These are phyloP conservation scores for Pachypsylla venusta DNA, from an alignment of 1,140 invertebrate genomes.

Conservation along the genomic window DNA sequence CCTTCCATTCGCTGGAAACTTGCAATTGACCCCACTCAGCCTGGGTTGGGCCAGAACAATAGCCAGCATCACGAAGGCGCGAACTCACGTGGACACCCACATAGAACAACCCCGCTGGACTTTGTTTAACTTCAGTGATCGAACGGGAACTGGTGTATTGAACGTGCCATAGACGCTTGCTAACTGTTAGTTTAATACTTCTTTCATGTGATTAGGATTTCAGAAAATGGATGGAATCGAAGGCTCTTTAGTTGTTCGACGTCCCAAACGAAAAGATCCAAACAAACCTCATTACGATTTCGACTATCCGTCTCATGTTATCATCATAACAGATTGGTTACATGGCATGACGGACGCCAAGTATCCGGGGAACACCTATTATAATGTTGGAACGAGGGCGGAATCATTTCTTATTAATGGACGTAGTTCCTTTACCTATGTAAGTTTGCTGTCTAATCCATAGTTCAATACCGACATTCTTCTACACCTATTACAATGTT, in stretches of 20 bases:
- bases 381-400: constrained; percentile 29
- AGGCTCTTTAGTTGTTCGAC: constrained; percentile 35
- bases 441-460: background rate
- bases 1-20: no score
- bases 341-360: constrained; percentile 25
- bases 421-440: constrained; percentile 23
- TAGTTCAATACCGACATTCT: no score
- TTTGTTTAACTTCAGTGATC: no score
- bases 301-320: constrained; percentile 36
- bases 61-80: no score
- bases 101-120: no score
- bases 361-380: constrained; percentile 13
- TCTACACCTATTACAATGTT: background rate
- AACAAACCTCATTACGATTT: constrained; percentile 32
- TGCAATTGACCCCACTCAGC: no score
- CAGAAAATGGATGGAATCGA: constrained; percentile 38
- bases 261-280: constrained; percentile 27
- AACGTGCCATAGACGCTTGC: no score
- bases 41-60: no score
- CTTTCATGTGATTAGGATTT: constrained; percentile 26
- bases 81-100: no score
- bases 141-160: no score
- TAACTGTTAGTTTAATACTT: no score
- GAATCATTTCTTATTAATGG: constrained; percentile 36
- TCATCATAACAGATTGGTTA: constrained; percentile 38